Base-by-base conservation (phyloP, 2,113 vertebrate genomes). In the Cyanistes caeruleus region DNA sequence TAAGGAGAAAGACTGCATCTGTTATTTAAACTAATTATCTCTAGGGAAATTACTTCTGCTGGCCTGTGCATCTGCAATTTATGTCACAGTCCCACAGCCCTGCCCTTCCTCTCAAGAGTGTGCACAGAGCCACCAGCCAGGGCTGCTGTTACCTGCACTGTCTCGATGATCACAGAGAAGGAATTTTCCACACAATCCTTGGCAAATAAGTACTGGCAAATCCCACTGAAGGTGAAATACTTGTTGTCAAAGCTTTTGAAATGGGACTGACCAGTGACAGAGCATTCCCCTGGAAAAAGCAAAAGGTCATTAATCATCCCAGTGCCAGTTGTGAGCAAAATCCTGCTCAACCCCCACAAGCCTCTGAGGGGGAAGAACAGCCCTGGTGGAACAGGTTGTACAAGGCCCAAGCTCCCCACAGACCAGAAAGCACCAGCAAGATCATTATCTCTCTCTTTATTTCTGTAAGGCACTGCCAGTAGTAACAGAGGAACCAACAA, bases 211-310 rank as follows among this genome's bases (percentile, higher is more conserved):
- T 99, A 99, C 92, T 99, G 99, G 93, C 99, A 99, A 94, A 98
- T 98, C 25, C 99, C 99, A 2, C 98, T 98, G 98, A 99, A 99
- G 69, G 99, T 99, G 97, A 99, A 99, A 94, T 99, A 98, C 75
- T 98, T 99, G 98, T 99, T 98, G 93, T 99, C 99, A 55, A 99
- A 99, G 76, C 98, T 99, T 97, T 99, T 99, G 97, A 99, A 99
- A 97, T 99, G 99, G 52, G 99, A 99, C 52, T 99, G 99, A 53
- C 99, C 99, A 1, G 98, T 99, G 96, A 99, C 98, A 51, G 99
- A 98, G 92, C 99, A 99, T 87, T 99, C 99, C 25, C 99, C 99
- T 99, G 82, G 51, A 91, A 60, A 81, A 85, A 3, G 5, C 22
- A 81, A 43, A 84, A 48, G 44, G 10, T 6, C 43, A n/a, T 62